Percentiles rank a stretch among this genome's conserved stretches.
These are phyloP conservation scores for Lutjanus erythropterus DNA, from an alignment of 2,113 vertebrate species.

Conservation along the genomic window DNA sequence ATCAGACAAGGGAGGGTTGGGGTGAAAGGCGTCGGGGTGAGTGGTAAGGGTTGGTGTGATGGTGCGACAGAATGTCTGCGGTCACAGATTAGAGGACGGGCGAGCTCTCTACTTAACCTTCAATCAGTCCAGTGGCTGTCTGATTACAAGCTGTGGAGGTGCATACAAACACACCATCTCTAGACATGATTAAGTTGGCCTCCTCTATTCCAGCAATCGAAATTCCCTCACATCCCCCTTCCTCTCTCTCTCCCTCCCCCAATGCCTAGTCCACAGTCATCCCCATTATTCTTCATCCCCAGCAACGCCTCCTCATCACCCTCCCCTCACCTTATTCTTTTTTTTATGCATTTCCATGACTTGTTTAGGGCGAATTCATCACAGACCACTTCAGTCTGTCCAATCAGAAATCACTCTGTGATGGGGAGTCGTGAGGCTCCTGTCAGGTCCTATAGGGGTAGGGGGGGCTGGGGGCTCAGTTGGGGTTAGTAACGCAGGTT, in stretches of 20 bases:
- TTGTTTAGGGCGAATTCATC: slow-evolving; percentile 66
- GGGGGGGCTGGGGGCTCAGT: not conserved
- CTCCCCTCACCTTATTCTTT: slow-evolving; percentile 41
- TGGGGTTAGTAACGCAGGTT: slow-evolving; percentile 40
- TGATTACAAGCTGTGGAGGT: slow-evolving; percentile 65
- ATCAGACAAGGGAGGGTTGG: slow-evolving; percentile 4
- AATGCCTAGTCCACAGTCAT: slow-evolving; percentile 31
- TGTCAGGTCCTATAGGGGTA: slow-evolving; percentile 16
- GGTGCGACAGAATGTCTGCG: slow-evolving; percentile 14
- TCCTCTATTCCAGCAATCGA: slow-evolving; percentile 45
- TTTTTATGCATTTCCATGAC: slow-evolving; percentile 58
- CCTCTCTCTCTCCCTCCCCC: slow-evolving; percentile 12
- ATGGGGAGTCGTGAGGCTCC: slow-evolving; percentile 13
- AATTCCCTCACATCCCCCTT: slow-evolving; percentile 32
- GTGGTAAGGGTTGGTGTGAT: slow-evolving; percentile 14
- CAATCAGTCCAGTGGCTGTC: slow-evolving; percentile 62
- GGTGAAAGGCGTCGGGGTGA: slow-evolving; percentile 41
- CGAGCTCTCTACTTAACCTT: slow-evolving; percentile 64
- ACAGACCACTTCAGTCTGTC: slow-evolving; percentile 34
- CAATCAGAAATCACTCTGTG: slow-evolving; percentile 28
- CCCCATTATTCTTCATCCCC: slow-evolving; percentile 60
- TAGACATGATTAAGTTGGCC: slow-evolving; percentile 42
- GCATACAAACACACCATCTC: slow-evolving; percentile 67
- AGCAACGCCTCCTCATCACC: slow-evolving; percentile 44
- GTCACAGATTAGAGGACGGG: slow-evolving; percentile 59